A percentile compares a stretch with the other conserved stretches of the same genome.
Conservation (phyloP, 2,797 vertebrate species). For the Passerculus sandwichensis region DNA sequence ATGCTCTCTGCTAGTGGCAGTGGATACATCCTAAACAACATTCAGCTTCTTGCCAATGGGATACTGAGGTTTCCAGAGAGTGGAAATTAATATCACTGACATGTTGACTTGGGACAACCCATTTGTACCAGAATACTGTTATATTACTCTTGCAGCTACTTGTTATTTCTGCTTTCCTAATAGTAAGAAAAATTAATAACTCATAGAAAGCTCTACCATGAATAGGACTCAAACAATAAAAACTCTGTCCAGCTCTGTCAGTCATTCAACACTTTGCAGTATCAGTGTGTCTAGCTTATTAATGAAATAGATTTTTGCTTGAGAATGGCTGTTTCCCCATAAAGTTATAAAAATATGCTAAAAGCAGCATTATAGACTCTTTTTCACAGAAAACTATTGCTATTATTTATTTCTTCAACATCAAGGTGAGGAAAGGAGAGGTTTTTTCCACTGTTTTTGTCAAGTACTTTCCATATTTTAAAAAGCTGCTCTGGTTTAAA, state of each 20-base stretch:
- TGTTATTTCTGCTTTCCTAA: neutral
- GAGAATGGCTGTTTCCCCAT: neutral
- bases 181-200: neutral
- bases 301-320: neutral
- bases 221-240: neutral
- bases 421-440: neutral
- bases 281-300: neutral
- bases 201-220: neutral
- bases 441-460: neutral
- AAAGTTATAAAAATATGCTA: neutral
- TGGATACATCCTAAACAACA: neutral
- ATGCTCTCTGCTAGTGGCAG: neutral
- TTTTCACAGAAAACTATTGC: neutral
- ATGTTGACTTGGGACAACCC: neutral
- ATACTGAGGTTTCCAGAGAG: neutral
- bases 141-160: neutral
- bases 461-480: neutral
- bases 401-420: neutral
- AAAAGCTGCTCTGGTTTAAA: neutral
- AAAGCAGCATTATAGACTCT: neutral
- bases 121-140: neutral
- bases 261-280: neutral
- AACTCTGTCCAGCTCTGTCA: neutral
- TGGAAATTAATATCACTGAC: neutral
- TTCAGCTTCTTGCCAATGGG: neutral